Evolutionary conservation across 2,113 vertebrate species (phyloP).

Genomic region (Petaurus breviceps): DNA sequence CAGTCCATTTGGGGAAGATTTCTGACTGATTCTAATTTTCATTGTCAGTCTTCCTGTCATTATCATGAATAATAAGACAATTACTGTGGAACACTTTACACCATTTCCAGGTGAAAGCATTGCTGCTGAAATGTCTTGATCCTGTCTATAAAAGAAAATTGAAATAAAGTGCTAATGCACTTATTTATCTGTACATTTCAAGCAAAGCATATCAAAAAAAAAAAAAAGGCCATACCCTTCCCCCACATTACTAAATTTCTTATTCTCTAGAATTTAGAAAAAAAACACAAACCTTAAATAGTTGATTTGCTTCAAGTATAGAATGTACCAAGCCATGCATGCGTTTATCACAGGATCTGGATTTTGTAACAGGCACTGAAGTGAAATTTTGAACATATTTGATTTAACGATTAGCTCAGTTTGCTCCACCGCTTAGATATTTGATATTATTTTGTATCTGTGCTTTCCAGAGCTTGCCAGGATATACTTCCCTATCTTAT

Average conservation of each 20-base stretch:
- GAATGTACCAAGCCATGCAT: slow-evolving; percentile 10
- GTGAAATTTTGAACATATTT: slow-evolving; percentile 29
- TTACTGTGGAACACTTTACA: neutral
- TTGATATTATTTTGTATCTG: slow-evolving; percentile 54
- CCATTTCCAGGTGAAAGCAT: slow-evolving; percentile 10
- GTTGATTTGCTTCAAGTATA: slow-evolving; percentile 11
- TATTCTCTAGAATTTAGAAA: neutral
- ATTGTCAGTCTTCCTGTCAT: neutral
- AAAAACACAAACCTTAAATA: neutral
- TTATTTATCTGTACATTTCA: neutral
- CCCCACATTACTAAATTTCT: neutral
- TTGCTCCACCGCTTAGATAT: slow-evolving; percentile 35
- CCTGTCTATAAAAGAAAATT: neutral
- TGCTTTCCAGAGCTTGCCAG: slow-evolving; percentile 55
- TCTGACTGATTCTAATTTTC: neutral
- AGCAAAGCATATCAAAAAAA: neutral
- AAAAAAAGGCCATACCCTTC: neutral
- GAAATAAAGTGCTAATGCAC: neutral
- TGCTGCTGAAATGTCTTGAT: neutral
- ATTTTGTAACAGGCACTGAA: slow-evolving; percentile 41
- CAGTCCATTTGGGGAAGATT: neutral
- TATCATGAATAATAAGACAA: neutral
- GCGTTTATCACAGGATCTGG: slow-evolving; percentile 3
- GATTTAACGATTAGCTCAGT: slow-evolving; percentile 66
- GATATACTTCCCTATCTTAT: slow-evolving; percentile 25